These are phyloP conservation scores for Phrynocephalus versicolor DNA, from an alignment of 2,113 vertebrate genomes.

Conservation along the genomic window DNA sequence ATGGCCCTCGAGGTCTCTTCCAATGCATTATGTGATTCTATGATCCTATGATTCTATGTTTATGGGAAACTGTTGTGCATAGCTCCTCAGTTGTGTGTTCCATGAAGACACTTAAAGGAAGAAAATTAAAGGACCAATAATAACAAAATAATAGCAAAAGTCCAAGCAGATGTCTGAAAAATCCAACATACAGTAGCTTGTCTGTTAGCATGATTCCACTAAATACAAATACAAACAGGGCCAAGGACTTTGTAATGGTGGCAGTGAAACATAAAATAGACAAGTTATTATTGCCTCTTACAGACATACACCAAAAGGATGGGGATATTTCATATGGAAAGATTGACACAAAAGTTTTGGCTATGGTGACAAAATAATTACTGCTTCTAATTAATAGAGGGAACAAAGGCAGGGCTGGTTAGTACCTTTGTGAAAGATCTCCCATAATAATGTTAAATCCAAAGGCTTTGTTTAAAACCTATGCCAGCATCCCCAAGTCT, in stretches of 20 bases:
- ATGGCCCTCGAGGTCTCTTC: too few species aligned
- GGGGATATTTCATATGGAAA: not conserved
- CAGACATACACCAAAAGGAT: not conserved
- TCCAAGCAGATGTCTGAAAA: not conserved
- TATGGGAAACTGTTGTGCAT: not conserved
- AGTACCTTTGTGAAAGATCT: not conserved
- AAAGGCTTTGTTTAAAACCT: not conserved
- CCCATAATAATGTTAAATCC: not conserved
- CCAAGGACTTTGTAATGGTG: not conserved
- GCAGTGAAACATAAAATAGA: not conserved
- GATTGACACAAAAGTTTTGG: not conserved
- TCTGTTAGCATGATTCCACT: not conserved
- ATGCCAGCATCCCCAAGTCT: not conserved
- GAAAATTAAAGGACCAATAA: not conserved
- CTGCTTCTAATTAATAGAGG: not conserved
- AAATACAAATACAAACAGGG: not conserved
- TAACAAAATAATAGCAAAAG: too few species aligned
- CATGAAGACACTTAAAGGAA: not conserved
- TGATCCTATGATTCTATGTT: too few species aligned
- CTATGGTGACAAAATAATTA: not conserved
- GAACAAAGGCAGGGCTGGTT: not conserved
- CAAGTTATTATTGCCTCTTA: not conserved
- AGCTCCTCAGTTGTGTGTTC: not conserved
- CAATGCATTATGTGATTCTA: too few species aligned
- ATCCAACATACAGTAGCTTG: not conserved